A percentile compares a stretch with the other conserved stretches of the same genome.
These are phyloP conservation scores for Ericerus pela DNA, from an alignment of 1,140 invertebrate genomes.

Conservation along the genomic window DNA sequence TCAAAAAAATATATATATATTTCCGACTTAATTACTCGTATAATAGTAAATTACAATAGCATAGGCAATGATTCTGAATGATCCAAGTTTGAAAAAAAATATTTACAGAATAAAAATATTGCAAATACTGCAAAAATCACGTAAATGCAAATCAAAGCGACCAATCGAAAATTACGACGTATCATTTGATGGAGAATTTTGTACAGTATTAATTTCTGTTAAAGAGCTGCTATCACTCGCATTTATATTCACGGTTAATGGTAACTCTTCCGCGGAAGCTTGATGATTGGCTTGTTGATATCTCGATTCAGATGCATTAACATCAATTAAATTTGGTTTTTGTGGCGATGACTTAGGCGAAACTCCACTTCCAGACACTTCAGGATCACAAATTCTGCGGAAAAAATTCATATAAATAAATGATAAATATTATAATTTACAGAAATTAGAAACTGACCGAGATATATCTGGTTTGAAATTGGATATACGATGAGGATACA, in stretches of 20 bases:
- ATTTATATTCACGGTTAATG: background rate
- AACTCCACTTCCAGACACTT: background rate
- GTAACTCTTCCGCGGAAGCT: slow-evolving; percentile 1
- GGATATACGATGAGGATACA: background rate
- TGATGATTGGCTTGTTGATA: background rate
- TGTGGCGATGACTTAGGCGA: background rate
- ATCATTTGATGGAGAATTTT: background rate
- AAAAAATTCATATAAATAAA: background rate
- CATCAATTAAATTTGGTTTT: background rate
- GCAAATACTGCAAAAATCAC: too few species aligned
- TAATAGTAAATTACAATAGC: too few species aligned
- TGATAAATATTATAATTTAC: too few species aligned
- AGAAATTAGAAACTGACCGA: background rate
- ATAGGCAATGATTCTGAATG: too few species aligned
- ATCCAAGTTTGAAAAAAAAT: too few species aligned
- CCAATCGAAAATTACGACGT: too few species aligned
- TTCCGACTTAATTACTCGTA: too few species aligned
- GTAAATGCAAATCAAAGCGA: too few species aligned
- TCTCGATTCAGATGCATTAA: background rate
- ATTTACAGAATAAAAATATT: too few species aligned
- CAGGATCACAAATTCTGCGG: background rate
- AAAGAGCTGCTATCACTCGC: too few species aligned
- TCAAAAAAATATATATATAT: too few species aligned
- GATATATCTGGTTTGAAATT: background rate
- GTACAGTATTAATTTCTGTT: too few species aligned